Conservation (phyloP, 2,113 vertebrate genomes). For the Corythaixoides concolor region DNA sequence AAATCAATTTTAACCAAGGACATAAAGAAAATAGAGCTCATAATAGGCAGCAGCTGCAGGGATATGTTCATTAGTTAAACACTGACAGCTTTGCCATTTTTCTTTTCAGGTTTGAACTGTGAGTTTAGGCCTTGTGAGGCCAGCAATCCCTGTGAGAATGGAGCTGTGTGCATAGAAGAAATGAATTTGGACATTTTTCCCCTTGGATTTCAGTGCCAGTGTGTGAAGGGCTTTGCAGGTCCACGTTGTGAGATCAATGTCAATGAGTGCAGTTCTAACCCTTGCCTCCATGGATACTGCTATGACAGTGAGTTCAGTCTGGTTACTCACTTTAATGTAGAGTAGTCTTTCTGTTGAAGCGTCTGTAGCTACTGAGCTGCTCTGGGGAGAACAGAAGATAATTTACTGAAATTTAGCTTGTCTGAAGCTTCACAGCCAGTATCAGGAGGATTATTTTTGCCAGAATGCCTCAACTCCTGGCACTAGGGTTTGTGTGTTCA, state of each 20-base stretch:
- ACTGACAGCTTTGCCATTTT: constrained; percentile 17
- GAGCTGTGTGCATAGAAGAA: constrained; percentile 77
- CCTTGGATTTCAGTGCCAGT: constrained; percentile 80
- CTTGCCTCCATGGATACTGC: constrained; percentile 81
- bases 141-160: constrained; percentile 81
- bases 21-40: neutral
- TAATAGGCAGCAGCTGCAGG: neutral
- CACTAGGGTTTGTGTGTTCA: constrained; percentile 45
- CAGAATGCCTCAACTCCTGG: neutral
- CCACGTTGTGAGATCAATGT: constrained; percentile 81
- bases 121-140: constrained; percentile 80
- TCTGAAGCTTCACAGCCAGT: neutral
- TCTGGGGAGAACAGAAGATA: constrained; percentile 3
- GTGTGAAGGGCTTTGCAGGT: constrained; percentile 77
- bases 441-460: constrained; percentile 36
- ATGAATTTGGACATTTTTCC: constrained; percentile 74
- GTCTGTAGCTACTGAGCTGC: constrained; percentile 17
- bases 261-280: constrained; percentile 80
- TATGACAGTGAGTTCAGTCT: constrained; percentile 76
- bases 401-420: constrained; percentile 26
- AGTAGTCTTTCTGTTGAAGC: constrained; percentile 11
- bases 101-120: constrained; percentile 76
- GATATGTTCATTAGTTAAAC: constrained; percentile 15
- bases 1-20: neutral
- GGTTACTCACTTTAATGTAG: neutral